Conservation (phyloP, 2,113 vertebrate species). For the Dipodomys ordii region DNA sequence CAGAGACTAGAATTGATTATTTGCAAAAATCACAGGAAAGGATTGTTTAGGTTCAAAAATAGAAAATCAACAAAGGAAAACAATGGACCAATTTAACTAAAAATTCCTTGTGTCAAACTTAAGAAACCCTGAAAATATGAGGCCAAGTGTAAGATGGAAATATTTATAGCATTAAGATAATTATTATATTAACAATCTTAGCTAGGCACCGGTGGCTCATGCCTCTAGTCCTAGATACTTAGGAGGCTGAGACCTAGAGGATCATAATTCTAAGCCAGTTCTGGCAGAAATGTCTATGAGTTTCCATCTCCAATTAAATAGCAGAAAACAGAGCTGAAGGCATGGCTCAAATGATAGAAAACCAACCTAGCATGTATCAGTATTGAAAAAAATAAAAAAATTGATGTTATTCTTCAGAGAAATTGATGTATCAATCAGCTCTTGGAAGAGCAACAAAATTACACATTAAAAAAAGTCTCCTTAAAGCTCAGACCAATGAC, state of each 20-base stretch:
- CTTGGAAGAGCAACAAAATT: background rate
- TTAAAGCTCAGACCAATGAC: background rate
- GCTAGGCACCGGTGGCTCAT: too few relatives aligned
- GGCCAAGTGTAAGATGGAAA: background rate
- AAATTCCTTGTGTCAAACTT: constrained; percentile 20
- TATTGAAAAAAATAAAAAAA: too few relatives aligned
- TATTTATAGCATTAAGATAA: background rate
- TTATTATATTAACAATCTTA: background rate
- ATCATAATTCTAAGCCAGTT: too few relatives aligned
- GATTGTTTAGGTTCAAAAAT: background rate
- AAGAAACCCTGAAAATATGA: constrained; percentile 40
- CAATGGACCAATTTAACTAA: constrained; percentile 24
- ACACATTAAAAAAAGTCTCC: background rate
- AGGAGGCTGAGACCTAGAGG: too few relatives aligned
- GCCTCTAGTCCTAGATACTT: too few relatives aligned
- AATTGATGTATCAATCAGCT: too few relatives aligned
- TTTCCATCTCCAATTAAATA: too few relatives aligned
- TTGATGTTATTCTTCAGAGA: too few relatives aligned
- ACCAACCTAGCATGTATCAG: too few relatives aligned
- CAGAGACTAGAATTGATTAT: constrained; percentile 28
- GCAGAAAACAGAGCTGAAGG: too few relatives aligned
- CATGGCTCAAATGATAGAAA: too few relatives aligned
- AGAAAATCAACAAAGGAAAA: background rate
- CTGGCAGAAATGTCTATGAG: too few relatives aligned
- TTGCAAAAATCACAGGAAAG: constrained; percentile 15